phyloP scores from a whole-genome alignment of 30 jellyfish, hydroid and myxozoan genomes.

The Aurelia aurita region DNA sequence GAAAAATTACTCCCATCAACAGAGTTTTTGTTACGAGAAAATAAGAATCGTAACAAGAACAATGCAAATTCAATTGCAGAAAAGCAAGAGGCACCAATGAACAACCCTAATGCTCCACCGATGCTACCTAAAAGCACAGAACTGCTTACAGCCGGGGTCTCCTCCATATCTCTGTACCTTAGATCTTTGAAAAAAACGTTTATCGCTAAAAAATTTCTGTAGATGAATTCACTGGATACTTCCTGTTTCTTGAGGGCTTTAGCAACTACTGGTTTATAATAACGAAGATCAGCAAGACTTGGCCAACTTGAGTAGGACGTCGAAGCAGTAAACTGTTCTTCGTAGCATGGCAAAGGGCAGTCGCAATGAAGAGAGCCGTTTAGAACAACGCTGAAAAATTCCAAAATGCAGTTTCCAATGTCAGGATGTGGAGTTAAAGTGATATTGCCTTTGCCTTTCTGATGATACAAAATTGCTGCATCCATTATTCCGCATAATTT shows the following conservation, averaged over 20 bases:
- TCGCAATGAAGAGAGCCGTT: slow-evolving; percentile 4
- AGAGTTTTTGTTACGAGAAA: neutral
- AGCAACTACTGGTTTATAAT: slow-evolving; percentile 44
- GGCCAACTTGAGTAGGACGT: slow-evolving; percentile 56
- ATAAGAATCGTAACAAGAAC: neutral
- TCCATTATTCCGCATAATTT: slow-evolving; percentile 18
- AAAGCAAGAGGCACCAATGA: slow-evolving; percentile 50
- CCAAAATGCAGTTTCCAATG: neutral
- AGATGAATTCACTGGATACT: slow-evolving; percentile 36
- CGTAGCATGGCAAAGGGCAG: slow-evolving; percentile 51
- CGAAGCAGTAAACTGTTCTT: slow-evolving; percentile 1
- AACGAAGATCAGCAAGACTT: slow-evolving; percentile 1
- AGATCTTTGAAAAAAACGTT: slow-evolving; percentile 16
- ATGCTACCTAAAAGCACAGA: slow-evolving; percentile 31
- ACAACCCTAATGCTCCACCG: slow-evolving; percentile 55
- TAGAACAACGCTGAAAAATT: neutral
- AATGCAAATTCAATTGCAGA: slow-evolving; percentile 28
- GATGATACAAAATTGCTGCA: slow-evolving; percentile 1
- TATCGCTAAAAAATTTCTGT: slow-evolving; percentile 23
- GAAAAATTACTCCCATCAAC: too few relatives aligned
- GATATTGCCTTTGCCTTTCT: neutral
- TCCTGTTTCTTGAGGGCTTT: slow-evolving; percentile 30
- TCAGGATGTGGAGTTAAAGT: neutral
- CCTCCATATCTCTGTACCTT: neutral
- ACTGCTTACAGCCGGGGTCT: slow-evolving; percentile 18